phyloP scores from a whole-genome alignment of 1,140 invertebrate genomes.

The Drosophila pectinifera region DNA sequence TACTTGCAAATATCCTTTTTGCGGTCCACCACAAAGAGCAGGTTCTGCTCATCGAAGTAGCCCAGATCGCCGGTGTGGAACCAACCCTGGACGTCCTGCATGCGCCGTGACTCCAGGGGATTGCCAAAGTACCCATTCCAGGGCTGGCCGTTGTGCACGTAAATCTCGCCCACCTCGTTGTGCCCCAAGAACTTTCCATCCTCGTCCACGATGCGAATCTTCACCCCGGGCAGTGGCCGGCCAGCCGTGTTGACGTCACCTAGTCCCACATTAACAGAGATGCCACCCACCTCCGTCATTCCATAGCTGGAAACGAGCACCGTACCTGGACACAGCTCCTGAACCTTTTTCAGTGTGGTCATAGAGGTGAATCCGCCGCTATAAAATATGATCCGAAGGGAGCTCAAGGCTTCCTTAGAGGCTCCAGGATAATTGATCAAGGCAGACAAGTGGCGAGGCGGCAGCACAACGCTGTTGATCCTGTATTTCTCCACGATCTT shows the following conservation, averaged over 20 bases:
- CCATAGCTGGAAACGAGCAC: conserved; percentile 55
- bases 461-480: conserved; percentile 44
- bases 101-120: conserved; percentile 86
- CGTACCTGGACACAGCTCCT: conserved; percentile 48
- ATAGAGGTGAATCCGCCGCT: conserved; percentile 50
- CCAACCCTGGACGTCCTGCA: conserved; percentile 89
- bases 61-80: conserved; percentile 91
- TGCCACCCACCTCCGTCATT: conserved; percentile 55
- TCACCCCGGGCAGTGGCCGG: conserved; percentile 31
- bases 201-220: conserved; percentile 67
- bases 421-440: conserved; percentile 50
- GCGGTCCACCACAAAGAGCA: conserved; percentile 89
- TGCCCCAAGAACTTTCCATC: conserved; percentile 59
- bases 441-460: conserved; percentile 47
- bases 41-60: conserved; percentile 88
- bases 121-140: conserved; percentile 86
- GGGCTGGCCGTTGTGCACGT: conserved; percentile 59
- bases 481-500: conserved; percentile 65
- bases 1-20: conserved; percentile 92
- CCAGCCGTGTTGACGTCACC: conserved; percentile 46
- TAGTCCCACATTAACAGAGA: conserved; percentile 44
- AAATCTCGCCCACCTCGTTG: conserved; percentile 85
- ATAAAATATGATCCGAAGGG: conserved; percentile 38
- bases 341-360: conserved; percentile 39
- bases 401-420: conserved; percentile 32